These are phyloP conservation scores for Acronicta psi DNA, from an alignment of 2,888 invertebrate species.

Conservation along the genomic window DNA sequence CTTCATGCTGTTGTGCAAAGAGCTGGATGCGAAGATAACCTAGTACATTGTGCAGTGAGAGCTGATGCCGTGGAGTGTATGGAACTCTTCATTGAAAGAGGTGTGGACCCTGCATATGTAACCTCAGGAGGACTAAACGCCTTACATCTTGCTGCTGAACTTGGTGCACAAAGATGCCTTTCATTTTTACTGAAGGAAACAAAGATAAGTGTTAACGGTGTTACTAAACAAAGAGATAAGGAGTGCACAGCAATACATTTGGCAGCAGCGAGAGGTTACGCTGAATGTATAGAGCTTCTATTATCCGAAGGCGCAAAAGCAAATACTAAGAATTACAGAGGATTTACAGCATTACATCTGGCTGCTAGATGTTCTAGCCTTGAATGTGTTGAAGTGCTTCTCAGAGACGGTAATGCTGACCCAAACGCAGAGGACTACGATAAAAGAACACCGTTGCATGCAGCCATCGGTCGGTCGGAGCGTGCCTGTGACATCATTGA, in stretches of 20 bases:
- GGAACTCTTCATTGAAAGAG: slow-evolving; percentile 92
- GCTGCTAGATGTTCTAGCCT: slow-evolving; percentile 94
- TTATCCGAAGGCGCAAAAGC: slow-evolving; percentile 93
- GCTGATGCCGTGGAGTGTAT: slow-evolving; percentile 94
- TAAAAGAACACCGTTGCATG: slow-evolving; percentile 94
- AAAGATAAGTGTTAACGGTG: slow-evolving; percentile 91
- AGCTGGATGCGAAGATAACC: slow-evolving; percentile 92
- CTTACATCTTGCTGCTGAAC: slow-evolving; percentile 94
- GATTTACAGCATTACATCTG: slow-evolving; percentile 95
- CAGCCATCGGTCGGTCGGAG: slow-evolving; percentile 93
- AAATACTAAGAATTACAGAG: slow-evolving; percentile 92
- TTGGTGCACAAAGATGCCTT: slow-evolving; percentile 92
- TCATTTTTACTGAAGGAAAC: slow-evolving; percentile 93
- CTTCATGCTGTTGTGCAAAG: slow-evolving; percentile 92
- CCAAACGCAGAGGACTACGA: slow-evolving; percentile 94
- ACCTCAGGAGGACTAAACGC: slow-evolving; percentile 94
- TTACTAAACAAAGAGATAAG: slow-evolving; percentile 92
- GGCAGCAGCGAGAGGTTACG: slow-evolving; percentile 95
- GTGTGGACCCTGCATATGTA: slow-evolving; percentile 92
- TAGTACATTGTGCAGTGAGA: slow-evolving; percentile 95
- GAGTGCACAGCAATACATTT: slow-evolving; percentile 94
- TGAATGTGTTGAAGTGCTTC: slow-evolving; percentile 93
- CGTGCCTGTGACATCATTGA: slow-evolving; percentile 94
- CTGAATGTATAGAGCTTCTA: slow-evolving; percentile 94
- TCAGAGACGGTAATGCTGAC: slow-evolving; percentile 93